Evolutionary conservation across 1,140 invertebrate species (phyloP).

Genomic region (Carcinoscorpius rotundicauda): DNA sequence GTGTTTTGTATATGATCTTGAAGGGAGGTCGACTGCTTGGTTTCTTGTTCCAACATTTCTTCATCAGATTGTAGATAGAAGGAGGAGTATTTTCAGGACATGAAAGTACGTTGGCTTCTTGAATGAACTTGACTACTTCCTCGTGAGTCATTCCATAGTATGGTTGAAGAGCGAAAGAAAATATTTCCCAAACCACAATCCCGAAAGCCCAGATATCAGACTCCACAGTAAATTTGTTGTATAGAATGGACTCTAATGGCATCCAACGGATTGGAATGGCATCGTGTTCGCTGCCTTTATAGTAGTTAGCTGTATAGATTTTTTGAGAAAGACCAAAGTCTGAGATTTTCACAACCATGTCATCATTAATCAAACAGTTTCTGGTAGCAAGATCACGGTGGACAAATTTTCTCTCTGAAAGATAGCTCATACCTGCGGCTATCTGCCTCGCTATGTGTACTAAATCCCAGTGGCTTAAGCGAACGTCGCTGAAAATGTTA

Average conservation of each 20-base stretch:
- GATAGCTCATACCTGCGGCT: constrained; percentile 86
- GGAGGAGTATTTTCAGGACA: constrained; percentile 80
- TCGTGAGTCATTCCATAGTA: constrained; percentile 92
- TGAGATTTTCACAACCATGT: constrained; percentile 91
- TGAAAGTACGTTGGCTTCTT: constrained; percentile 73
- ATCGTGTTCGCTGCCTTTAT: constrained; percentile 54
- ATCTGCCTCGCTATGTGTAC: constrained; percentile 71
- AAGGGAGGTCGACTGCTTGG: constrained; percentile 67
- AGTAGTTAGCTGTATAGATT: constrained; percentile 55
- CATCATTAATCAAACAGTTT: constrained; percentile 88
- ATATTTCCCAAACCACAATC: constrained; percentile 87
- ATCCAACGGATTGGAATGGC: constrained; percentile 90
- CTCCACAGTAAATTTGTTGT: constrained; percentile 85
- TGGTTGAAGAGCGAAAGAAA: constrained; percentile 76
- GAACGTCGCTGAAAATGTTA: constrained; percentile 33
- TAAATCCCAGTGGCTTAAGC: constrained; percentile 59
- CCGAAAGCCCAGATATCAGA: constrained; percentile 94
- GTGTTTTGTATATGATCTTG: constrained; percentile 19
- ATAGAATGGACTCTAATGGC: constrained; percentile 84
- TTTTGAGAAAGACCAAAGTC: constrained; percentile 90
- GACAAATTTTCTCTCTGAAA: constrained; percentile 88
- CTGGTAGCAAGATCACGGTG: constrained; percentile 89
- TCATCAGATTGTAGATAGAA: constrained; percentile 81
- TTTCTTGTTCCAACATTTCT: constrained; percentile 78
- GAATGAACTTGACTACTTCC: constrained; percentile 84